A percentile compares a stretch with the other conserved stretches of the same genome.
Evolutionary conservation across 2,797 vertebrate genomes (phyloP).

Genomic region (Mormyrus proboscirostris): DNA sequence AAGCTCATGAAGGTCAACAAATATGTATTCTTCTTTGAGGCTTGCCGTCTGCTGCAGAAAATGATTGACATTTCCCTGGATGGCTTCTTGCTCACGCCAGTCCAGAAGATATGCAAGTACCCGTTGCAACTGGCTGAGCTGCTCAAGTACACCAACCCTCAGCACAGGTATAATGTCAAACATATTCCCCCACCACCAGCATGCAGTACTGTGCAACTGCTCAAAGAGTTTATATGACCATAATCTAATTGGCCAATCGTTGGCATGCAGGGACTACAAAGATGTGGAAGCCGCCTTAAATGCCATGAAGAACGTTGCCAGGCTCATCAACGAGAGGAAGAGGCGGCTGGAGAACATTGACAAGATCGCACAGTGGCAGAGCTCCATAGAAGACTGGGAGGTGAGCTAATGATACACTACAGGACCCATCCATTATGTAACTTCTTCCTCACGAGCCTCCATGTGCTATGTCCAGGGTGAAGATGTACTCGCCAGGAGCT

Average conservation of each 20-base stretch:
- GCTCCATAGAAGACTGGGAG: conserved; percentile 78
- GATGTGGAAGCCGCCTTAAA: conserved; percentile 74
- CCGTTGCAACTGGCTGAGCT: conserved; percentile 87
- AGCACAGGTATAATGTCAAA: conserved; percentile 69
- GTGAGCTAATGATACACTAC: conserved; percentile 43
- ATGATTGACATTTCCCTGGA: conserved; percentile 96
- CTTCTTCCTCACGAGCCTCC: background rate
- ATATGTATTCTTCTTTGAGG: conserved; percentile 93
- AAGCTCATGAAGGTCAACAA: conserved; percentile 86
- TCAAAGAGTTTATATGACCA: background rate
- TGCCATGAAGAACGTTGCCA: conserved; percentile 79
- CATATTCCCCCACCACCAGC: background rate
- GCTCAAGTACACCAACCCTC: conserved; percentile 91
- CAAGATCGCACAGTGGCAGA: conserved; percentile 82
- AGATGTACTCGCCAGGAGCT: conserved; percentile 85
- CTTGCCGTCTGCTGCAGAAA: conserved; percentile 86
- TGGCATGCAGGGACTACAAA: conserved; percentile 66
- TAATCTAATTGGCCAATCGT: background rate
- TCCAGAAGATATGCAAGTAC: conserved; percentile 98
- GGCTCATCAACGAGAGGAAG: conserved; percentile 76
- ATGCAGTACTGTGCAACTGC: background rate
- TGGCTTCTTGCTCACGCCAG: conserved; percentile 88
- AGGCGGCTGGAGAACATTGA: conserved; percentile 78
- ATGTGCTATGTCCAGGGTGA: conserved; percentile 66
- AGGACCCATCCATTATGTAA: background rate